Percentiles rank a stretch among this genome's conserved stretches.
Conservation (phyloP, 2,113 vertebrate species). For the Daubentonia madagascariensis region DNA sequence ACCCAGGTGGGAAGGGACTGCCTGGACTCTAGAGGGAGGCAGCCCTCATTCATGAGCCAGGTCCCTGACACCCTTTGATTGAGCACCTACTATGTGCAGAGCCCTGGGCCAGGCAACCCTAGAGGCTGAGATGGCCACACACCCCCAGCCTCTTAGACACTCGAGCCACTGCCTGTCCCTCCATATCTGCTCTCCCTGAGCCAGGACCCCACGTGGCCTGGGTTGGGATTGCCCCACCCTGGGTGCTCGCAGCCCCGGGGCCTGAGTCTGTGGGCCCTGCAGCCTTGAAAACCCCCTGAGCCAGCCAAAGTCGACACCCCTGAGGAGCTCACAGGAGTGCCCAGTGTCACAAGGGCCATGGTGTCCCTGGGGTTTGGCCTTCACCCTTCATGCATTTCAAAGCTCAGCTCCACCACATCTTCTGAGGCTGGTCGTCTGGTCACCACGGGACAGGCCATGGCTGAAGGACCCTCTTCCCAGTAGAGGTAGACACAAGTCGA, state of each 20-base stretch:
- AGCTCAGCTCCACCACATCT: neutral
- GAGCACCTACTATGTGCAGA: neutral
- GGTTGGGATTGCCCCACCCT: neutral
- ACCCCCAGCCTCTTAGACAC: neutral
- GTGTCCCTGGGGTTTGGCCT: neutral
- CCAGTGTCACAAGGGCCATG: neutral
- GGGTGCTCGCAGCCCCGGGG: neutral
- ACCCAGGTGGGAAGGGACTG: neutral
- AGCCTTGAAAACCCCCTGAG: neutral
- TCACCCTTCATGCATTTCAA: neutral
- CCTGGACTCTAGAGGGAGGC: neutral
- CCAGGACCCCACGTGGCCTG: neutral
- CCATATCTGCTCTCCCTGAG: neutral
- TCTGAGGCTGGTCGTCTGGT: neutral
- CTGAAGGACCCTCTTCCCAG: neutral
- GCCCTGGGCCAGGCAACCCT: neutral
- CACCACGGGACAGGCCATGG: fast-evolving
- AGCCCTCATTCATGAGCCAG: neutral
- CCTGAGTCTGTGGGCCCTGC: neutral
- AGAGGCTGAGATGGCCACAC: neutral
- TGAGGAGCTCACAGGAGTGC: neutral
- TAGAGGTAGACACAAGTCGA: fast-evolving
- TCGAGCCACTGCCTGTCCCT: neutral
- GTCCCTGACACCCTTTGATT: neutral
- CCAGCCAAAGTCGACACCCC: neutral